Percentiles rank a stretch among this genome's conserved stretches.
Conservation (phyloP, 2,113 vertebrate genomes). For the Apodemus speciosus region DNA sequence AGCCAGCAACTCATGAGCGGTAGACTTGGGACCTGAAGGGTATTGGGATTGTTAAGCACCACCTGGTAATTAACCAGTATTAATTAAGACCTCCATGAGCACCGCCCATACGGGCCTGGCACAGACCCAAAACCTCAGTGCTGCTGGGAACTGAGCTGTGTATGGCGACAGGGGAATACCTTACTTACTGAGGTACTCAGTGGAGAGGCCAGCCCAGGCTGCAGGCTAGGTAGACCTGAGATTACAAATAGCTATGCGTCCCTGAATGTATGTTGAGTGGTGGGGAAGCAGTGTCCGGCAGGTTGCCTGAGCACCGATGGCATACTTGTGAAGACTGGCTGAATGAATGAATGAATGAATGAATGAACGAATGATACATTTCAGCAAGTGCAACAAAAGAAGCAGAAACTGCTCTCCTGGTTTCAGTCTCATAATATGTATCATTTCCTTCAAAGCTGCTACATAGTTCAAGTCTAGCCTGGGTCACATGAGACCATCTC, state of each 20-base stretch:
- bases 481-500: neutral
- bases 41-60: conserved; percentile 53
- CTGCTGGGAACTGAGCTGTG: conserved; percentile 44
- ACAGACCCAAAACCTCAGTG: conserved; percentile 53
- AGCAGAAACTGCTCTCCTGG: conserved; percentile 30
- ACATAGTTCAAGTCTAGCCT: neutral
- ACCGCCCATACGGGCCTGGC: conserved; percentile 43
- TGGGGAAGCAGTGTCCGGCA: neutral
- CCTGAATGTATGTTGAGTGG: neutral
- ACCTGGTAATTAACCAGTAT: conserved; percentile 66
- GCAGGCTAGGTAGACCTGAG: neutral
- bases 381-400: neutral
- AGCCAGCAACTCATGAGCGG: conserved; percentile 9
- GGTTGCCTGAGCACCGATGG: neutral
- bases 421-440: conserved; percentile 6
- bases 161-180: neutral
- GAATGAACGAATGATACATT: neutral
- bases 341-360: neutral
- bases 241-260: conserved; percentile 10
- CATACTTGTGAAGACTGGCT: conserved; percentile 2
- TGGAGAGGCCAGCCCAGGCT: neutral
- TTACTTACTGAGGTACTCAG: neutral
- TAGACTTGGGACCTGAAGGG: conserved; percentile 43
- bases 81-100: conserved; percentile 72
- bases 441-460: conserved; percentile 24